A percentile compares a stretch with the other conserved stretches of the same genome.
Evolutionary conservation across 2,113 vertebrate species (phyloP).

Genomic region (Narcine bancroftii): DNA sequence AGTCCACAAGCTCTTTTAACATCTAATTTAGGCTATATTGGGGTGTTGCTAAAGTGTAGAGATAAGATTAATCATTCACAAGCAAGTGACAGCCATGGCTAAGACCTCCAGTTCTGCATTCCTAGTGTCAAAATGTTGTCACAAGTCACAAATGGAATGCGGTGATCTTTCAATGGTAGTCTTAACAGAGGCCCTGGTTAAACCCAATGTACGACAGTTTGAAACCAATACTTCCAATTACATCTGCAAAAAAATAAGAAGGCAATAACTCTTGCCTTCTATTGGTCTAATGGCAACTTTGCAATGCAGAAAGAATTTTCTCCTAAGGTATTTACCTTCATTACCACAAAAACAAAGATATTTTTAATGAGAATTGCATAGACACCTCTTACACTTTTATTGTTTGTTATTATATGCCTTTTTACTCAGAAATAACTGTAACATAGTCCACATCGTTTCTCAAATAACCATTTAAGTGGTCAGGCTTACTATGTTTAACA

Average conservation of each 20-base stretch:
- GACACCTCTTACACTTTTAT: background rate
- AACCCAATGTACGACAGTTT: slow-evolving; percentile 41
- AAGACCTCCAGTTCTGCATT: slow-evolving; percentile 55
- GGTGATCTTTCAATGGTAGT: slow-evolving; percentile 48
- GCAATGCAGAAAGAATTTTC: background rate
- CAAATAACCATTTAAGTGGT: slow-evolving; percentile 16
- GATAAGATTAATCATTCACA: slow-evolving; percentile 63
- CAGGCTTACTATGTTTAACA: background rate
- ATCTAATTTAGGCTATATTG: slow-evolving; percentile 62
- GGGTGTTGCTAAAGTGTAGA: slow-evolving; percentile 56
- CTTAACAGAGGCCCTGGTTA: slow-evolving; percentile 49
- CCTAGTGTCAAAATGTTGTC: slow-evolving; percentile 55
- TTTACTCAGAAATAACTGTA: background rate
- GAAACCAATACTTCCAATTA: background rate
- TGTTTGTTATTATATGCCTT: slow-evolving; percentile 20
- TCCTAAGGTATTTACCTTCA: background rate
- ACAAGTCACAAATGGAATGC: slow-evolving; percentile 44
- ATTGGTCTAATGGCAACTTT: background rate
- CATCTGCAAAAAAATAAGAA: background rate
- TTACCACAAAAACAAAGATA: background rate
- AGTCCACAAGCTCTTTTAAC: slow-evolving; percentile 45
- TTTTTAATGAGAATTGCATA: background rate
- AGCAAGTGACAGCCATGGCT: slow-evolving; percentile 50
- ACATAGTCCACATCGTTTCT: background rate
- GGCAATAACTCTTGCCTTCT: too few relatives aligned